Evolutionary conservation across 2,888 invertebrate species (phyloP).

Genomic region (Netelia virgata): DNA sequence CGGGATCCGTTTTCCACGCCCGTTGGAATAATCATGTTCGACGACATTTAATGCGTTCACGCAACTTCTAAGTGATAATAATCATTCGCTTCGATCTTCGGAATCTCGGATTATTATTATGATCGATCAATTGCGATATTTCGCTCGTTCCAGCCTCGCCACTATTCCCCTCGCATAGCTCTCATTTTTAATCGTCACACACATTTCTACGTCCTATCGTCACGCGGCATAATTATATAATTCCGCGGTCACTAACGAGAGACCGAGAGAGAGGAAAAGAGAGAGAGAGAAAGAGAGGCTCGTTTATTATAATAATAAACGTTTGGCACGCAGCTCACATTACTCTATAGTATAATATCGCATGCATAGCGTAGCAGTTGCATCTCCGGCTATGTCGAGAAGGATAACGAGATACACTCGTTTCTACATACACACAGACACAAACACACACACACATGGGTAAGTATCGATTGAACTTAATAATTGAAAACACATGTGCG

Average conservation of each 20-base stretch:
- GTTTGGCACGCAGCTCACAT: conserved; percentile 57
- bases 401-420: conserved; percentile 50
- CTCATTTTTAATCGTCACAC: conserved; percentile 51
- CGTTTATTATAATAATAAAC: conserved; percentile 64
- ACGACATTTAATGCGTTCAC: conserved; percentile 6
- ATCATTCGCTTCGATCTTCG: conserved; percentile 22
- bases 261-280: neutral
- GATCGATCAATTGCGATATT: conserved; percentile 50
- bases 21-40: neutral
- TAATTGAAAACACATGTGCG: conserved; percentile 57
- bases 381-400: conserved; percentile 40
- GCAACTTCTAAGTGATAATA: conserved; percentile 31
- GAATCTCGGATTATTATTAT: conserved; percentile 38
- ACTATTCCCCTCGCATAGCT: conserved; percentile 9
- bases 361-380: conserved; percentile 18
- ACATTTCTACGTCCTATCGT: conserved; percentile 61
- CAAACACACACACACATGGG: neutral
- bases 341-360: conserved; percentile 24
- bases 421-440: conserved; percentile 19
- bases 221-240: conserved; percentile 63
- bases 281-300: neutral
- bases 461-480: conserved; percentile 29
- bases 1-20: neutral
- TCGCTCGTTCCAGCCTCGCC: neutral
- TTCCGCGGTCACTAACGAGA: conserved; percentile 24